Evolutionary conservation across 2,797 vertebrate species (phyloP), one percentile per base, ranked within the genome.

Genomic region (Lithobates pipiens): DNA sequence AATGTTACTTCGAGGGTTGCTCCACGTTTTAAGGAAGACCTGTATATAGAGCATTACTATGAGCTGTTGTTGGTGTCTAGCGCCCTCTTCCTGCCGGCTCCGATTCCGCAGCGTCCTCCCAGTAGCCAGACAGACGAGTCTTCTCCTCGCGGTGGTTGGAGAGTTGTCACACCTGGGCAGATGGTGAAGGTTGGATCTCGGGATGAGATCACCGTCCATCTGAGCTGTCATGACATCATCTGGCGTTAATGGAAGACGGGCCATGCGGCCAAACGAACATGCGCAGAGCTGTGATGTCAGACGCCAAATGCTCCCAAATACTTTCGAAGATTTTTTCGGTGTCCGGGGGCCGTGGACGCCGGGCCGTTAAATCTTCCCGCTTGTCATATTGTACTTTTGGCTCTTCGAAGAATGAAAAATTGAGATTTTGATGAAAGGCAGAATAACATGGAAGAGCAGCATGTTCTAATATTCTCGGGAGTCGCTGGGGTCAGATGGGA

Each of bases 351-450:
- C 84, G 79, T 42, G 16, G 25, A 29, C 34, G 69, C 70, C 16
- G 65, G 61, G 61, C 27, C 44, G 16, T 70, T 42, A 68, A 29
- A 69, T 57, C 29, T 15, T 27, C n/a, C 6, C 50, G 8, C 15
- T 27, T 50, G 39, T 69, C 44, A 77, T 69, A 10, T 61, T 61
- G 74, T n/a, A 13, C 34, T 75, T 44, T 54, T 80, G 77, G 54
- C 61, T 63, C 75, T 84, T 63, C 21, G 3, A 10, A 54, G 32
- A 44, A 75, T 69, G 63, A 83, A 50, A 76, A 29, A 70, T 44
- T 25, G 27, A 54, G 63, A 70, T 46, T 77, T 84, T 84, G 82
- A 84, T 84, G 27, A 39, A 84, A 77, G 4, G 23, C 74, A 61
- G 82, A 50, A 69, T n/a, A 54, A 76, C 68, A 8, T 23, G n/a